Evolutionary conservation across 1,140 invertebrate genomes (phyloP).

Genomic region (Drosophila hydei): DNA sequence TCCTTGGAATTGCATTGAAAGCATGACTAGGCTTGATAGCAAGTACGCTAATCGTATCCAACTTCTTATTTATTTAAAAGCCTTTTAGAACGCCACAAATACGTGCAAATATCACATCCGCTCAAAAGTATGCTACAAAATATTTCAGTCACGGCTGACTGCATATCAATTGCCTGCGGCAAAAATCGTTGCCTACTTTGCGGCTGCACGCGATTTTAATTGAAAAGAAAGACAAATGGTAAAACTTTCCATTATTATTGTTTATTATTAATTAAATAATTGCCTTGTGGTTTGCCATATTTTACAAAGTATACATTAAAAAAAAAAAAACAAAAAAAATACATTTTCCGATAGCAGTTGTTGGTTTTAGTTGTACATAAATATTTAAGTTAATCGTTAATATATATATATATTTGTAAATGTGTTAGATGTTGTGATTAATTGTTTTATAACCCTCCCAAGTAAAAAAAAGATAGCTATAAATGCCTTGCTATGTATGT

Average conservation of each 20-base stretch:
- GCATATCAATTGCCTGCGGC: neutral
- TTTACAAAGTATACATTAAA: conserved; percentile 78
- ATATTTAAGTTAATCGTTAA: conserved; percentile 73
- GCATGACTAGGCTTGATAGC: too few species aligned
- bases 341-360: conserved; percentile 40
- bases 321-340: conserved; percentile 44
- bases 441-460: conserved; percentile 38
- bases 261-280: conserved; percentile 52
- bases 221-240: conserved; percentile 6
- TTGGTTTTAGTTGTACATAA: conserved; percentile 68
- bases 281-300: conserved; percentile 72
- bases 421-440: conserved; percentile 32
- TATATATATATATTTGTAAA: conserved; percentile 42
- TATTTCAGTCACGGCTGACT: neutral
- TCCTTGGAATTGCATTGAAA: too few species aligned
- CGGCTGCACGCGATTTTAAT: neutral
- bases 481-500: conserved; percentile 39
- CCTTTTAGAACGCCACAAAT: too few species aligned
- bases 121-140: conserved; percentile 5
- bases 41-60: too few species aligned
- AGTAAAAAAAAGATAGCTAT: conserved; percentile 50
- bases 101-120: neutral
- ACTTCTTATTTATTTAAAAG: too few species aligned
- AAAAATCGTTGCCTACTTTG: neutral
- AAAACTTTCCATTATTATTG: conserved; percentile 40